Percentiles rank a stretch among this genome's conserved stretches.
Conservation (phyloP, 2,888 invertebrate species). For the Nephrotoma flavescens region DNA sequence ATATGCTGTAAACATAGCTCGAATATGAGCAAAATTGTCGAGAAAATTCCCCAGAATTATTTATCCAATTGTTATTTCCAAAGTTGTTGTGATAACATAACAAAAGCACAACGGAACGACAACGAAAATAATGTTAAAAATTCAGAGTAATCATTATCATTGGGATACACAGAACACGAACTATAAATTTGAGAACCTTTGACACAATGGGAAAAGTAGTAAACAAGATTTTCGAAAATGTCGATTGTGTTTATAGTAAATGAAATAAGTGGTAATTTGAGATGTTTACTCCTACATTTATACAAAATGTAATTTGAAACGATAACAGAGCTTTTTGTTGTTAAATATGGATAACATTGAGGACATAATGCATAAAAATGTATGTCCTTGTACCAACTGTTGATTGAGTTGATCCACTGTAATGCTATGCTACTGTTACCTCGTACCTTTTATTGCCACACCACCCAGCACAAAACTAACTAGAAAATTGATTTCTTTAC, state of each 20-base stretch:
- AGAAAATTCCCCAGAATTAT: not conserved
- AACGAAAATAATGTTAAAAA: not conserved
- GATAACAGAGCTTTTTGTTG: not conserved
- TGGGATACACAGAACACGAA: not conserved
- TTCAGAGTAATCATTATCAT: not conserved
- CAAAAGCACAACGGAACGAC: not conserved
- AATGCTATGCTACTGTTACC: not conserved
- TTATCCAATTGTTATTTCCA: not conserved
- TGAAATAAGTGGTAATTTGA: not conserved
- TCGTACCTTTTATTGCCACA: not conserved
- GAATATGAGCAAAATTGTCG: not conserved
- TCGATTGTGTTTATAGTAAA: not conserved
- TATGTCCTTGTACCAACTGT: not conserved
- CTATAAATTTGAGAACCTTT: not conserved
- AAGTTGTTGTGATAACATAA: not conserved
- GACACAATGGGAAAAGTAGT: not conserved
- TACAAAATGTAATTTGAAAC: not conserved
- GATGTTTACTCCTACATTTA: not conserved
- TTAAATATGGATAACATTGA: not conserved
- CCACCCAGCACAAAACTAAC: not conserved
- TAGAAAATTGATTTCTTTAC: not conserved
- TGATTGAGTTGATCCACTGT: not conserved
- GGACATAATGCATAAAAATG: too few species aligned
- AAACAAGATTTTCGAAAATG: not conserved
- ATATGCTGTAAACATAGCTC: not conserved